Evolutionary conservation across 1,140 invertebrate species (phyloP).

Genomic region (Whitmania pigra): DNA sequence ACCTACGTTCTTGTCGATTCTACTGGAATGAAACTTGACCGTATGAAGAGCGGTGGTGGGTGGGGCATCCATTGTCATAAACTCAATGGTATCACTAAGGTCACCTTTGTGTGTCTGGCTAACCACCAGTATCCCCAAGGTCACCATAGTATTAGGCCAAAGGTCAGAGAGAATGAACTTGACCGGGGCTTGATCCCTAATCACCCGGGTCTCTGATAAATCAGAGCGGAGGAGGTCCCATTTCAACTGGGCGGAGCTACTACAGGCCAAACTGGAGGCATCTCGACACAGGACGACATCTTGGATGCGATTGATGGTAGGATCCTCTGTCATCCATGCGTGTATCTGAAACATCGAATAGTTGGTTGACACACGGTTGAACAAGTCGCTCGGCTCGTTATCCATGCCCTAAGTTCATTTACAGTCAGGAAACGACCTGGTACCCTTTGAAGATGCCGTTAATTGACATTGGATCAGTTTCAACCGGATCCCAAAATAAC

Average conservation of each 20-base stretch:
- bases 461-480: slow-evolving; percentile 27
- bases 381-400: background rate
- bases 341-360: background rate
- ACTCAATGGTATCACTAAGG: slow-evolving; percentile 19
- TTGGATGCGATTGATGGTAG: background rate
- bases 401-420: background rate
- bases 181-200: background rate
- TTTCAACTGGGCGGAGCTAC: background rate
- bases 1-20: too few species aligned
- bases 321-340: background rate
- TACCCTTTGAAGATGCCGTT: slow-evolving; percentile 34
- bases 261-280: background rate
- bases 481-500: slow-evolving; percentile 35
- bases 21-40: too few species aligned
- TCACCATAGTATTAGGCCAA: slow-evolving; percentile 22
- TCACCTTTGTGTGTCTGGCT: background rate
- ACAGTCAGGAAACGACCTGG: slow-evolving; percentile 27
- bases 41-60: too few species aligned
- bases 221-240: background rate
- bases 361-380: background rate
- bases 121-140: slow-evolving; percentile 17
- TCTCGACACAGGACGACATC: slow-evolving; percentile 7
- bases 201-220: background rate
- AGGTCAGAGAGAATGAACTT: slow-evolving; percentile 15
- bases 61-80: background rate